phyloP scores from a whole-genome alignment of 2,113 vertebrate genomes.

The Eidolon helvum region DNA sequence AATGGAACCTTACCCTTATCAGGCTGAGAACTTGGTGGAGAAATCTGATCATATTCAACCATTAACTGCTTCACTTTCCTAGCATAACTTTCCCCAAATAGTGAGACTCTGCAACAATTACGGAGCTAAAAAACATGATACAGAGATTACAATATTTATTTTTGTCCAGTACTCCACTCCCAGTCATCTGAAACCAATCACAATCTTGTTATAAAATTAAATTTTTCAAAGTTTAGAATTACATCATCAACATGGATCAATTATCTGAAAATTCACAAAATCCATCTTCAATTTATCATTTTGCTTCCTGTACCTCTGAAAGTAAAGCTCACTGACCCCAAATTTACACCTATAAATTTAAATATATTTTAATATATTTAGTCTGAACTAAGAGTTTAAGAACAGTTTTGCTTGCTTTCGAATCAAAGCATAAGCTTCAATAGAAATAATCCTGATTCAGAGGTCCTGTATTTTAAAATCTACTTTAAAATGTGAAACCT shows the following conservation, averaged over 20 bases:
- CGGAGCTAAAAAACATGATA: constrained; percentile 87
- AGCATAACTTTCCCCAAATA: constrained; percentile 87
- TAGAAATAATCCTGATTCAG: neutral
- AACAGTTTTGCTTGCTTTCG: constrained; percentile 1
- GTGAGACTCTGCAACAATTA: constrained; percentile 84
- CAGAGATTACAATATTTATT: constrained; percentile 87
- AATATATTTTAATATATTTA: neutral
- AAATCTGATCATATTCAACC: constrained; percentile 62
- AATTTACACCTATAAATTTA: neutral
- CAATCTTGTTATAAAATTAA: constrained; percentile 37
- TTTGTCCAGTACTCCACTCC: constrained; percentile 73
- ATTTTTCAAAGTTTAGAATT: constrained; percentile 2
- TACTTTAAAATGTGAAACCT: constrained; percentile 89
- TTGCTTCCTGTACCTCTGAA: constrained; percentile 81
- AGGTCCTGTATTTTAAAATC: constrained; percentile 35
- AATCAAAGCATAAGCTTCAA: neutral
- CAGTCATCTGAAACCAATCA: constrained; percentile 78
- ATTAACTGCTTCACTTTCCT: constrained; percentile 83
- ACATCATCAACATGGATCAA: neutral
- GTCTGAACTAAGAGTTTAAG: neutral
- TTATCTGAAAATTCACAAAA: constrained; percentile 74
- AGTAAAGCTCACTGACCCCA: constrained; percentile 77
- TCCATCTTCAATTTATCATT: constrained; percentile 42
- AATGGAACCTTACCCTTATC: constrained; percentile 75
- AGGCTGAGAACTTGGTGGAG: constrained; percentile 54